These are phyloP conservation scores for Sebastes taczanowskii DNA, from an alignment of 2,797 vertebrate species.

Conservation along the genomic window DNA sequence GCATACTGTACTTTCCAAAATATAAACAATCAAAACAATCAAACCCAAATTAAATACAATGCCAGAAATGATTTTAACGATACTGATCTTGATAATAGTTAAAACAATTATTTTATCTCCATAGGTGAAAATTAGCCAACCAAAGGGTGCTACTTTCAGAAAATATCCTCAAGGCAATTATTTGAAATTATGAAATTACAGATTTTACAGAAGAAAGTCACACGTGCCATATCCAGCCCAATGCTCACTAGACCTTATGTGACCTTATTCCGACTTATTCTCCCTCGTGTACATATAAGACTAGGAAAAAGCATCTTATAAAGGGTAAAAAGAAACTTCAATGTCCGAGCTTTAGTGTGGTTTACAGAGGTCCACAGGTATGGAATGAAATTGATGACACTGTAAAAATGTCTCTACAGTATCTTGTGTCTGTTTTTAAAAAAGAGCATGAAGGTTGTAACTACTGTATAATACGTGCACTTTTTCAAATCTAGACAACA, in stretches of 20 bases:
- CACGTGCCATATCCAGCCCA: not conserved
- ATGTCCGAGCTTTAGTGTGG: not conserved
- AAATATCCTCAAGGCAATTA: not conserved
- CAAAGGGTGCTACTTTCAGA: not conserved
- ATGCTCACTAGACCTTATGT: fast-evolving
- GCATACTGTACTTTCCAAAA: not conserved
- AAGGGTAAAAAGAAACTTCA: not conserved
- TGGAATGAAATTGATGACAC: too few species aligned
- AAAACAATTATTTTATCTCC: not conserved
- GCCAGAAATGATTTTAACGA: not conserved
- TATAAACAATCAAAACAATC: not conserved
- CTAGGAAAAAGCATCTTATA: not conserved
- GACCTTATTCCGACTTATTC: not conserved
- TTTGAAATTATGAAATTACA: not conserved
- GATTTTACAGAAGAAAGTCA: not conserved
- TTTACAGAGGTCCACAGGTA: not conserved
- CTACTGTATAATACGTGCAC: too few species aligned
- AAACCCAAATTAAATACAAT: not conserved
- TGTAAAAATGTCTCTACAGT: not conserved
- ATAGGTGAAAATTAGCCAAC: not conserved
- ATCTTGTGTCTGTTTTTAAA: not conserved
- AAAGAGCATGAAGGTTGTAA: not conserved
- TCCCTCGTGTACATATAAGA: not conserved
- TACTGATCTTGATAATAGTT: not conserved
- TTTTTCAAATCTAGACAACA: too few species aligned